These are phyloP conservation scores for Drosophila borealis DNA, from an alignment of 2,888 invertebrate species.

Conservation along the genomic window DNA sequence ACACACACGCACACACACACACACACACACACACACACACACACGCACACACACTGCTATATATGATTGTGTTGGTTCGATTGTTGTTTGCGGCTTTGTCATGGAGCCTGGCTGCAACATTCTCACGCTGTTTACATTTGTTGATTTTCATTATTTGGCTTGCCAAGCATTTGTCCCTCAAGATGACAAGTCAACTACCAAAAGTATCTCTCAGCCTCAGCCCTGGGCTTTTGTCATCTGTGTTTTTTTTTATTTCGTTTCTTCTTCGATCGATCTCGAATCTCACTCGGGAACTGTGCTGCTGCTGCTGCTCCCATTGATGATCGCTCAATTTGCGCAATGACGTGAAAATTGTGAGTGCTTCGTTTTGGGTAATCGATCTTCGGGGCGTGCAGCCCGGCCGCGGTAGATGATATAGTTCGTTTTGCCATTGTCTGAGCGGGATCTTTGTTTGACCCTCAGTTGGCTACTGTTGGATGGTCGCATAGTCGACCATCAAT, in stretches of 20 bases:
- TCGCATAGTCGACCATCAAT: constrained; percentile 8
- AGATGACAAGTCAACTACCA: constrained; percentile 72
- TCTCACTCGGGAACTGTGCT: constrained; percentile 3
- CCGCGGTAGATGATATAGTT: constrained; percentile 66
- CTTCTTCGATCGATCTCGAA: constrained; percentile 40
- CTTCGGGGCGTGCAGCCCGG: constrained; percentile 56
- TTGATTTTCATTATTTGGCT: constrained; percentile 62
- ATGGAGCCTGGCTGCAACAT: constrained; percentile 62
- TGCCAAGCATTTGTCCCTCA: constrained; percentile 63
- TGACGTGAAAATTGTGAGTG: constrained; percentile 72
- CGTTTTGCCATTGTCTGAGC: constrained; percentile 22
- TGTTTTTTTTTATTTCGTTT: constrained; percentile 9
- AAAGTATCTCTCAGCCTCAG: constrained; percentile 35
- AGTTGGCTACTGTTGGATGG: constrained; percentile 4
- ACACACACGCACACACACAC: background rate
- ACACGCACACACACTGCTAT: background rate
- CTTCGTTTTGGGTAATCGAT: constrained; percentile 62
- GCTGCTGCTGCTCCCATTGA: constrained; percentile 46
- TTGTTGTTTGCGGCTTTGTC: constrained; percentile 58
- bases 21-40: constrained; percentile 14
- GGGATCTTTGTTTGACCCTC: background rate
- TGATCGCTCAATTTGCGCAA: constrained; percentile 80
- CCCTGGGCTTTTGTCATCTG: constrained; percentile 60
- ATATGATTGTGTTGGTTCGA: background rate
- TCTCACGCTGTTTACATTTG: constrained; percentile 75